Evolutionary conservation across 1,140 invertebrate genomes (phyloP), one percentile per base, ranked within the genome.

Genomic region (Drosophila nasuta): DNA sequence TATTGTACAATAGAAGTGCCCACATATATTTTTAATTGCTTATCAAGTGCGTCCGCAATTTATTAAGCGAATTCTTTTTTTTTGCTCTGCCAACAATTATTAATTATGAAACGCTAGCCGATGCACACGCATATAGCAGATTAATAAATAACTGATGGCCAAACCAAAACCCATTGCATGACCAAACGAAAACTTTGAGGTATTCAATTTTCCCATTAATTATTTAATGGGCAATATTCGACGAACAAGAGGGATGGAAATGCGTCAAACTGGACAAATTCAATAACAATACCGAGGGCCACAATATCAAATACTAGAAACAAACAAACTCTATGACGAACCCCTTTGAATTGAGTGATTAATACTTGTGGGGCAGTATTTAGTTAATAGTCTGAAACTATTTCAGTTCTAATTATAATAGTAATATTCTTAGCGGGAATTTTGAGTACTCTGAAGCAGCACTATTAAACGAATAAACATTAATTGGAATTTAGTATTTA

Each of bases 1-100:
- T 59, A 28, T 45, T 13, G 30, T 46, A 72, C 60, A 76, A 72
- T 76, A 71, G 68, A 71, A 72, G 58, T 64, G 3, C 20, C 20
- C 20, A 52, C 48, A 72, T 76, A 65, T 75, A 76, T 72, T 59
- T 75, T 76, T 76, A 72, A 76, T 76, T 76, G 74, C 68, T 76
- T 66, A 76, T 76, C 68, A 72, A 72, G 35, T 52, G 59, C 52
- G 59, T 43, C 63, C 28, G 8, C 15, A 64, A 75, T 58, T 69
- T 57, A 17, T 64, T 63, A 30, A 70, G 49, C 35, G 35, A 60
- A 52, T 62, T 30, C 41, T 52, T 52, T 65, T 58, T 7, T 38
- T 38, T 7, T 10, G 35, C 8, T 8, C 35, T 38, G 35, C 57
- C n/a, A 62, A 51, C 8, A 59, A 72, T 71, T 59, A 62, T 74